Conservation (phyloP, 2,113 vertebrate genomes). For the Bubo bubo region DNA sequence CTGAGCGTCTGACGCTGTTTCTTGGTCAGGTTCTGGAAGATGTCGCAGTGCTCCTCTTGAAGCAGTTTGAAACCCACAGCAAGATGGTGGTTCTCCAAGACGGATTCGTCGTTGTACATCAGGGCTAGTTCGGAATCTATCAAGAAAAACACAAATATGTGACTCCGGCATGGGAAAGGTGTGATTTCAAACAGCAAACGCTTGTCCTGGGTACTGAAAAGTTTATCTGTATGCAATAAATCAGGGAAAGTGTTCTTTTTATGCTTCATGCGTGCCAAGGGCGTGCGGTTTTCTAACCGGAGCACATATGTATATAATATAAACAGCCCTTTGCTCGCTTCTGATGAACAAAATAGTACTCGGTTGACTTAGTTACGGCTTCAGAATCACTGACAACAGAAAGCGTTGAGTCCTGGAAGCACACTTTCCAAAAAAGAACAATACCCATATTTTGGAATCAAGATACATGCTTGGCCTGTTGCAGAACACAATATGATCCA, state of each 20-base stretch:
- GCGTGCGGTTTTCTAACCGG: not conserved
- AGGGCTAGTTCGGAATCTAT: conserved; percentile 95
- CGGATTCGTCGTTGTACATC: conserved; percentile 98
- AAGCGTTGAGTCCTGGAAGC: not conserved
- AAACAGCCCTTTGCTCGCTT: not conserved
- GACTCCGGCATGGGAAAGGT: not conserved
- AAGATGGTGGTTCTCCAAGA: conserved; percentile 97
- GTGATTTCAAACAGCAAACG: not conserved
- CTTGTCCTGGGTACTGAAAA: not conserved
- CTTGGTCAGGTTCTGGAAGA: conserved; percentile 97
- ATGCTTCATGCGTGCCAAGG: not conserved
- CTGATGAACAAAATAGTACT: not conserved
- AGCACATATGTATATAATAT: not conserved
- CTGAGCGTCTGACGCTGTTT: conserved; percentile 92
- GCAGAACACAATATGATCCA: not conserved
- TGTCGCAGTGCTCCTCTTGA: conserved; percentile 97
- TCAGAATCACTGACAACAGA: not conserved
- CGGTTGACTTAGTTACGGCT: not conserved
- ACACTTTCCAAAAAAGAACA: not conserved
- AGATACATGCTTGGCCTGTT: not conserved
- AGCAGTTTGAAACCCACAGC: conserved; percentile 97
- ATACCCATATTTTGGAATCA: not conserved
- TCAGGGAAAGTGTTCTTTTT: not conserved
- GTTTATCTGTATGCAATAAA: not conserved
- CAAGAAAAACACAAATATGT: not conserved